Conservation (phyloP, 2,797 vertebrate species). For the Tragelaphus oryx region DNA sequence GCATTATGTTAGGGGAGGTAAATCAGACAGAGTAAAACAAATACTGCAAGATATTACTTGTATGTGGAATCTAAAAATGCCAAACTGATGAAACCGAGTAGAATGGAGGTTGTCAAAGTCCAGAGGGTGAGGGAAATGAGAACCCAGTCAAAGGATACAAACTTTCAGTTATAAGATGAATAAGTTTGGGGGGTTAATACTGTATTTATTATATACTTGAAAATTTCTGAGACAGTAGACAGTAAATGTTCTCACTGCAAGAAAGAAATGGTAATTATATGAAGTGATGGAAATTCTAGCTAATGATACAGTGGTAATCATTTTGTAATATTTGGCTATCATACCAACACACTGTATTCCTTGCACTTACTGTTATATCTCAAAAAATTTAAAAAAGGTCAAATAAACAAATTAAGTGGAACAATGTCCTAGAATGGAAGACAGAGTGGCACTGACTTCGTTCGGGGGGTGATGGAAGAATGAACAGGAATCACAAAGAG, state of each 20-base stretch:
- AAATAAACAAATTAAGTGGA: neutral
- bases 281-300: neutral
- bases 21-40: neutral
- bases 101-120: neutral
- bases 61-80: neutral
- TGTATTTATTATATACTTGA: neutral
- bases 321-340: neutral
- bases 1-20: neutral
- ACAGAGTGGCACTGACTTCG: neutral
- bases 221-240: neutral
- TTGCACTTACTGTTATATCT: neutral
- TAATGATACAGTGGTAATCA: neutral
- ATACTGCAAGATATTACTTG: neutral
- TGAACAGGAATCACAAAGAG: neutral
- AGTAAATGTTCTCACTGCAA: neutral
- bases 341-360: neutral
- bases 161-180: neutral
- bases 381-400: neutral
- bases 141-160: neutral
- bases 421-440: neutral
- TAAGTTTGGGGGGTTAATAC: neutral
- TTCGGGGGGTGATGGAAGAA: neutral
- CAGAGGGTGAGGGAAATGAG: neutral
- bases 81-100: neutral
- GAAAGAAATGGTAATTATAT: neutral